Conservation (phyloP, 2,888 invertebrate species). For the Xestia rhomboidea region DNA sequence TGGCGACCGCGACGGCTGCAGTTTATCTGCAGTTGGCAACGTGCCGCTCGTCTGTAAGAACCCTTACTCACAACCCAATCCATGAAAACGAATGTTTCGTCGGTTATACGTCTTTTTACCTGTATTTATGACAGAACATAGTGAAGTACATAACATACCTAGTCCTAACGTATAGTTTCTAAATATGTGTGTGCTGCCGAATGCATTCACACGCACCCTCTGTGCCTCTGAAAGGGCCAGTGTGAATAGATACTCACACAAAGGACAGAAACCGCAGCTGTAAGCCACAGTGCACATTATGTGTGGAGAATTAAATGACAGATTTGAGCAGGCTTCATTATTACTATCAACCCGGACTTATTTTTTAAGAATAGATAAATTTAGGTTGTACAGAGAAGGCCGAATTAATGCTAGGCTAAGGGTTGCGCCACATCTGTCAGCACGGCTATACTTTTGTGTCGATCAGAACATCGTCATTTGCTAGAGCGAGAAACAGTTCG, state of each 20-base stretch:
- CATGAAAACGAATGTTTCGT: no score
- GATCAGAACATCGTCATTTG: neutral
- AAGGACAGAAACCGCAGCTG: slow-evolving; percentile 29
- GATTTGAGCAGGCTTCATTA: neutral
- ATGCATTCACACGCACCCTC: slow-evolving; percentile 13
- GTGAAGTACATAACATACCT: neutral
- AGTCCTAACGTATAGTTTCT: neutral
- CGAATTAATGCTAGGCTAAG: neutral
- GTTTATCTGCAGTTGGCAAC: no score
- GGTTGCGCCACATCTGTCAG: neutral
- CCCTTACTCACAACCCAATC: no score
- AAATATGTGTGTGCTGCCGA: neutral
- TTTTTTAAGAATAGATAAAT: neutral
- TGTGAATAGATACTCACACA: slow-evolving; percentile 22
- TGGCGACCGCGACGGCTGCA: no score
- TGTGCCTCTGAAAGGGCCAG: neutral
- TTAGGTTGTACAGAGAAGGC: neutral
- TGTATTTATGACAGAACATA: neutral
- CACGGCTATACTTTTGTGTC: neutral
- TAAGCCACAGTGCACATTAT: slow-evolving; percentile 8
- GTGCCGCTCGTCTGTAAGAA: no score
- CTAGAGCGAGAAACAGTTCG: neutral
- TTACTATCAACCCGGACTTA: neutral
- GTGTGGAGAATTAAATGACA: neutral
- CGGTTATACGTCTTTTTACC: no score